Evolutionary conservation across 2,888 invertebrate genomes (phyloP), one percentile per base, ranked within the genome.

Genomic region (Drosophila austrosaltans): DNA sequence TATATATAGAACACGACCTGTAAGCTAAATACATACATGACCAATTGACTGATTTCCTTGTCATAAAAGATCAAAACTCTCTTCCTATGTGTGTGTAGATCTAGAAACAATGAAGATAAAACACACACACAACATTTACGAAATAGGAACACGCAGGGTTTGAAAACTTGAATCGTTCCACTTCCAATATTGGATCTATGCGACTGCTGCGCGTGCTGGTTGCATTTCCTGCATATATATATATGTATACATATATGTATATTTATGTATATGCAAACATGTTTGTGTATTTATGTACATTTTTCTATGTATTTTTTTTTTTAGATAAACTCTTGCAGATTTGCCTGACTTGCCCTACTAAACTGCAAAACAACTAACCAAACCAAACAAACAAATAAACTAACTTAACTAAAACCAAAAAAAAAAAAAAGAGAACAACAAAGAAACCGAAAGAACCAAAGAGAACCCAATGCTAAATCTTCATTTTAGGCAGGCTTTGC

Each of bases 291-390:
- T 78, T 80, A 66, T 74, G 54, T 73, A 74, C 67, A 70, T 75
- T 67, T 86, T 63, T 80, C 76, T 89, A 81, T 90, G 87, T 90
- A 88, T 84, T 90, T 6, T 32, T 28, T 28, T 28, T 36, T 90
- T 85, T 90, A 91, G 91, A 82, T 89, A 81, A 87, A 82, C 82
- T 80, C 76, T 90, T 87, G 76, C 90, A 89, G 91, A 77, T 81
- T 48, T 68, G 75, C 72, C 40, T 42, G 25, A 80, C 77, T 79
- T 76, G 69, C 72, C 77, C 71, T 75, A 78, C 78, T 75, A 67
- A 70, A 68, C 71, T 53, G 53, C 48, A 48, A 25, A 48, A 25
- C 10, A 67, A 68, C 66, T 69, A 48, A 76, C 59, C 54, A 69
- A 77, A 67, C 61, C 64, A 67, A 73, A 61, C 57, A 58, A 66